A percentile compares a stretch with the other conserved stretches of the same genome.
phyloP scores from a whole-genome alignment of 2,797 vertebrate genomes.

The Malacoctenus gilli region DNA sequence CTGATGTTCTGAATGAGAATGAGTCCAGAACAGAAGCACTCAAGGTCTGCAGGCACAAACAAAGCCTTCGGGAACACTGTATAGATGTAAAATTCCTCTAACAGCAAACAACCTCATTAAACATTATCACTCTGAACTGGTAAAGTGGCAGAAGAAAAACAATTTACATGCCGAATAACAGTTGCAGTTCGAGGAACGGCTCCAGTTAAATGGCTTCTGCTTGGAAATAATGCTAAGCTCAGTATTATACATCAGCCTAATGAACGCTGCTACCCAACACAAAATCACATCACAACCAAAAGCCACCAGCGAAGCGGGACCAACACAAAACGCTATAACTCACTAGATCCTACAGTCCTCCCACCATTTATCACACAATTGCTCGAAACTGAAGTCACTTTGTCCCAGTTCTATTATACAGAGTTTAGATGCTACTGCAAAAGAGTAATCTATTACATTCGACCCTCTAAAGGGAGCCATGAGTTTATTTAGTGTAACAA shows the following conservation, averaged over 20 bases:
- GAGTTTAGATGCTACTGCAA: too few relatives aligned
- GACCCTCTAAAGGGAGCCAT: too few relatives aligned
- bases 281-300: slow-evolving; percentile 19
- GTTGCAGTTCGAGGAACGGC: slow-evolving; percentile 45
- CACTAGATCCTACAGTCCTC: slow-evolving; percentile 14
- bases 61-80: slow-evolving; percentile 30
- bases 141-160: slow-evolving; percentile 29
- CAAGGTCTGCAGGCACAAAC: slow-evolving; percentile 15
- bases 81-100: slow-evolving; percentile 33
- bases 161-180: slow-evolving; percentile 47
- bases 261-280: slow-evolving; percentile 27
- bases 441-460: too few relatives aligned
- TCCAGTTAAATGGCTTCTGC: slow-evolving; percentile 37
- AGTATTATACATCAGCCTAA: slow-evolving; percentile 53
- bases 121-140: slow-evolving; percentile 40
- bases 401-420: too few relatives aligned
- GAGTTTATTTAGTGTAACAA: too few relatives aligned
- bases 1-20: slow-evolving; percentile 6
- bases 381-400: too few relatives aligned
- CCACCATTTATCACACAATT: slow-evolving; percentile 4
- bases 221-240: slow-evolving; percentile 29
- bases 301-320: slow-evolving; percentile 4
- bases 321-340: slow-evolving; percentile 15
- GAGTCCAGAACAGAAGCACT: slow-evolving; percentile 4
- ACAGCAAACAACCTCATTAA: slow-evolving; percentile 55